Conservation (phyloP, 2,797 vertebrate species). For the Taeniopygia guttata region DNA sequence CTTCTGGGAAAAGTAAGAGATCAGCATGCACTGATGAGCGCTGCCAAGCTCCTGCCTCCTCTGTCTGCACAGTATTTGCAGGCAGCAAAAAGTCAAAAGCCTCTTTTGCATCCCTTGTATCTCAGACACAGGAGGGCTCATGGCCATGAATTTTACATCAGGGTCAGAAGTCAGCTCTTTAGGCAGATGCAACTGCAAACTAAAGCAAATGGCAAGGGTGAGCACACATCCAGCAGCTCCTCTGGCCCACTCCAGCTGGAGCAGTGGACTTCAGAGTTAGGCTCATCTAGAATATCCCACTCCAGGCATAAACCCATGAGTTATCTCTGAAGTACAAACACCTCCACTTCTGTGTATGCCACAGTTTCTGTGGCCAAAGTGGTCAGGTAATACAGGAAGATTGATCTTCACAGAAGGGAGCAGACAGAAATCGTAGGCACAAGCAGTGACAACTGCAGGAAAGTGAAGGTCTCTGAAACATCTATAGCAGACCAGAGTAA, state of each 20-base stretch:
- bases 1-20: conserved; percentile 2
- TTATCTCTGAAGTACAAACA: background rate
- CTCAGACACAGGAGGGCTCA: background rate
- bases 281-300: background rate
- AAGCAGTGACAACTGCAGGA: background rate
- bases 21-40: fast-evolving
- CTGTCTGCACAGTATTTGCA: background rate
- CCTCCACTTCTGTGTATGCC: background rate
- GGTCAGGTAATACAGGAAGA: background rate
- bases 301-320: background rate
- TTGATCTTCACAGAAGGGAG: background rate
- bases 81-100: background rate
- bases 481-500: background rate
- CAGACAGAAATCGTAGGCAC: background rate
- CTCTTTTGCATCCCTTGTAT: background rate
- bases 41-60: background rate
- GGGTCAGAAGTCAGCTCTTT: background rate
- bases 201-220: background rate
- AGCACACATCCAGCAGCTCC: background rate
- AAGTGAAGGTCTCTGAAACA: background rate
- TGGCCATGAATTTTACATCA: background rate
- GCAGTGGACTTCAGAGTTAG: background rate
- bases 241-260: background rate
- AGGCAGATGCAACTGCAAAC: background rate
- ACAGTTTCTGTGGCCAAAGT: background rate